phyloP scores from a whole-genome alignment of 2,797 vertebrate genomes.

The Enteromius anoplus region DNA sequence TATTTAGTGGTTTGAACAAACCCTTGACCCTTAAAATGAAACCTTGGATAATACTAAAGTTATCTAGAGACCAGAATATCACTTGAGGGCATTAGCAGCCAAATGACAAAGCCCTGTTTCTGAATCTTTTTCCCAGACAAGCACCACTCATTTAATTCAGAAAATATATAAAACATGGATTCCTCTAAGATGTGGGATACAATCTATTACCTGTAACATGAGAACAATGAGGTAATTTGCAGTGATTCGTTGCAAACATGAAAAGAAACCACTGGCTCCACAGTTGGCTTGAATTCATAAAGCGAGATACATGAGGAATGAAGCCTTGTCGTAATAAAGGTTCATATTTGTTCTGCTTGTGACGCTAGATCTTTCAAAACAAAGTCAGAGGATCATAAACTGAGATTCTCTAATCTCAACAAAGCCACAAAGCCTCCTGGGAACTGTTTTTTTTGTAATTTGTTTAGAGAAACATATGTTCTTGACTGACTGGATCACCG shows the following conservation, averaged over 20 bases:
- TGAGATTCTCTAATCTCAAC: conserved; percentile 27
- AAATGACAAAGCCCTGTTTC: not conserved
- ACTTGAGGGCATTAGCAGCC: not conserved
- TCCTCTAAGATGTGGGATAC: conserved; percentile 22
- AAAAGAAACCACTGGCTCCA: conserved; percentile 70
- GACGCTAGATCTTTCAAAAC: conserved; percentile 46
- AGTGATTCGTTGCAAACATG: conserved; percentile 59
- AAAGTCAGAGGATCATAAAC: not conserved
- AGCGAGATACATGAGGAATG: conserved; percentile 62
- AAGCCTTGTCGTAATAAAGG: conserved; percentile 61
- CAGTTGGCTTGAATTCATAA: conserved; percentile 65
- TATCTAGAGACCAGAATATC: conserved; percentile 5
- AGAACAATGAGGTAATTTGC: conserved; percentile 33
- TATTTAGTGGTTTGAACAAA: not conserved
- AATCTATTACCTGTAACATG: conserved; percentile 60
- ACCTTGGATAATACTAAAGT: not conserved
- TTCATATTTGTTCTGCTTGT: conserved; percentile 66
- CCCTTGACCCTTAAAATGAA: not conserved
- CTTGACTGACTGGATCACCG: not conserved
- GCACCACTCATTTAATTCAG: not conserved
- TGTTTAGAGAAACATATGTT: not conserved
- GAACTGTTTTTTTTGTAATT: not conserved
- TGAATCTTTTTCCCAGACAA: conserved; percentile 7
- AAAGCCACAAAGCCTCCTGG: conserved; percentile 44
- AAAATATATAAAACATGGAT: not conserved